Evolutionary conservation across 2,888 invertebrate species (phyloP).

Genomic region (Kuschelorhynchus macadamiae): DNA sequence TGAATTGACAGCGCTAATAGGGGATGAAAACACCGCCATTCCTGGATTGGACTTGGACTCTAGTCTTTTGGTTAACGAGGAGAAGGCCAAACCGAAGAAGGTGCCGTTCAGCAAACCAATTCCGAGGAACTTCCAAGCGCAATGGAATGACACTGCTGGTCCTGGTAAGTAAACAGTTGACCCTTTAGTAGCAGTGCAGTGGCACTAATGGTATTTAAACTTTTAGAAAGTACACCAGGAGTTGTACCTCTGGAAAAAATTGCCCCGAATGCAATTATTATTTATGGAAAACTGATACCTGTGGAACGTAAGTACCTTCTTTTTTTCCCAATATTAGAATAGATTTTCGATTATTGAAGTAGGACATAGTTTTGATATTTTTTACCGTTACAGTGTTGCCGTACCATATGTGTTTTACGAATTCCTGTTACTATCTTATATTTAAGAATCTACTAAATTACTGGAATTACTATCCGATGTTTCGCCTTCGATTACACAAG

Average conservation of each 20-base stretch:
- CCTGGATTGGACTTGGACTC: constrained; percentile 88
- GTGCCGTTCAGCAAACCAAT: constrained; percentile 97
- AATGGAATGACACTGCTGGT: constrained; percentile 87
- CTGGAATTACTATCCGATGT: too few species aligned
- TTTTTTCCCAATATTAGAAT: background rate
- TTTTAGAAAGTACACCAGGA: constrained; percentile 82
- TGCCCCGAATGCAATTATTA: constrained; percentile 83
- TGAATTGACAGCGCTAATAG: constrained; percentile 82
- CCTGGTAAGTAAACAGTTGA: constrained; percentile 26
- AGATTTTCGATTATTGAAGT: too few species aligned
- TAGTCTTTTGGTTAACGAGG: constrained; percentile 74
- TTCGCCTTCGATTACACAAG: too few species aligned
- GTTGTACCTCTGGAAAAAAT: constrained; percentile 84
- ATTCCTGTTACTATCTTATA: too few species aligned
- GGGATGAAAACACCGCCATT: constrained; percentile 85
- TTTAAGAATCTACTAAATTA: too few species aligned
- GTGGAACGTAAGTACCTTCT: constrained; percentile 75
- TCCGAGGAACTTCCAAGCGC: constrained; percentile 96
- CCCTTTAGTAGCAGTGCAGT: background rate
- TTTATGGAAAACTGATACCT: constrained; percentile 86
- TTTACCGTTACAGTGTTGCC: too few species aligned
- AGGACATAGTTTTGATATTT: too few species aligned
- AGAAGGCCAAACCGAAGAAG: constrained; percentile 82
- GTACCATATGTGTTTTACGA: too few species aligned
- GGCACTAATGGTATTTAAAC: constrained; percentile 72